These are phyloP conservation scores for Papilio demoleus DNA, from an alignment of 2,888 invertebrate species.

Conservation along the genomic window DNA sequence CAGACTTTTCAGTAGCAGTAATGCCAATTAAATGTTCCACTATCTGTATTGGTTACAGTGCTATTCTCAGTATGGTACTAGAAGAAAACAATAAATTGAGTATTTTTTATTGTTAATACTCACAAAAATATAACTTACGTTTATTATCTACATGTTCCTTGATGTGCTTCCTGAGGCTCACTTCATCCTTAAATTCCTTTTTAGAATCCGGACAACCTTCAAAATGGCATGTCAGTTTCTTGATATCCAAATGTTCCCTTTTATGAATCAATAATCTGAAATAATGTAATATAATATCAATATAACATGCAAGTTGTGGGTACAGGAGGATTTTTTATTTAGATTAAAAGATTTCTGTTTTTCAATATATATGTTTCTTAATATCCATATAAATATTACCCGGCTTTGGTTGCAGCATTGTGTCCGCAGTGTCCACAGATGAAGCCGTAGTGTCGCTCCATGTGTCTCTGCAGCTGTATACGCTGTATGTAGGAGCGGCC, in stretches of 20 bases:
- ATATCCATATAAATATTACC: conserved; percentile 37
- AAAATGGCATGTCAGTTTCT: conserved; percentile 60
- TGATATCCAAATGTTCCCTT: conserved; percentile 57
- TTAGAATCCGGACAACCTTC: conserved; percentile 53
- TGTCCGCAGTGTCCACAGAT: conserved; percentile 78
- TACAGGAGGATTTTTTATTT: too few species aligned
- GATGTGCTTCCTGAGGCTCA: conserved; percentile 59
- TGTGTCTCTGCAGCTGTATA: conserved; percentile 90
- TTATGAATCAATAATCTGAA: conserved; percentile 63
- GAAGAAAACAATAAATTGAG: too few species aligned
- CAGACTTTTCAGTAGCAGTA: too few species aligned
- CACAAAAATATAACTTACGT: conserved; percentile 59
- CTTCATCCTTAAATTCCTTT: conserved; percentile 56
- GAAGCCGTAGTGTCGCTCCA: conserved; percentile 88
- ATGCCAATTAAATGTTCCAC: too few species aligned
- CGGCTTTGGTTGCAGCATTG: conserved; percentile 55
- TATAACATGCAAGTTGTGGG: too few species aligned
- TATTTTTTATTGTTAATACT: too few species aligned
- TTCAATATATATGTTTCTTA: too few species aligned
- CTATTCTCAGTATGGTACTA: too few species aligned
- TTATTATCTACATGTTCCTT: conserved; percentile 59
- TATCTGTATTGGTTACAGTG: too few species aligned
- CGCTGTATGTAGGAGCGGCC: conserved; percentile 93
- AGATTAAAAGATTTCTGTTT: too few species aligned
- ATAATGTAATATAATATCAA: conserved; percentile 39